Conservation (phyloP, 2,888 invertebrate genomes). For the Invenusta paracnida region DNA sequence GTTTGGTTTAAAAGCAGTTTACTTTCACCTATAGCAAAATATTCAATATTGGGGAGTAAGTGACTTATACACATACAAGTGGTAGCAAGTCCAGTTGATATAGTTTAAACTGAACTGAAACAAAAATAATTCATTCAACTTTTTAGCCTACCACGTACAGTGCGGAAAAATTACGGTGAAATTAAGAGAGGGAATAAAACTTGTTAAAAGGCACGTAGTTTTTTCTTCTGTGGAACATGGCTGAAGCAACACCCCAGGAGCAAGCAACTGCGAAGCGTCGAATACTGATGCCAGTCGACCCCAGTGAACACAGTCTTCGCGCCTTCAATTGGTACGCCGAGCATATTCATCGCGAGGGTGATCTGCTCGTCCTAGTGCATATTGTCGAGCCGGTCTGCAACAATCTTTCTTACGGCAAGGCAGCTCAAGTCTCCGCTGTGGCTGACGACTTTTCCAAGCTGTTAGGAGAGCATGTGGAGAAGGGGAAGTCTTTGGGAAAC, state of each 20-base stretch:
- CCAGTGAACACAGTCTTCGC: conserved; percentile 27
- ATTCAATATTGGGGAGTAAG: too few species aligned
- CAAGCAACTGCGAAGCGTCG: background rate
- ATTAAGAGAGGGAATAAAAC: background rate
- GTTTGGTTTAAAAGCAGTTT: too few species aligned
- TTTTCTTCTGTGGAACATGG: too few species aligned
- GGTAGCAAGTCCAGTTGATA: background rate
- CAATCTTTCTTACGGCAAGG: conserved; percentile 28
- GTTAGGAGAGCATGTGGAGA: conserved; percentile 30
- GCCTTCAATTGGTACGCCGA: conserved; percentile 36
- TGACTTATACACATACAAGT: too few species aligned
- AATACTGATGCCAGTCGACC: conserved; percentile 37
- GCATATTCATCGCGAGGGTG: conserved; percentile 14
- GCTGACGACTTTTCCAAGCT: conserved; percentile 31
- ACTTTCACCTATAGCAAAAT: too few species aligned
- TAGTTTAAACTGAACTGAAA: background rate
- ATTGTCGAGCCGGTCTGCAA: conserved; percentile 28
- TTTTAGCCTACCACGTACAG: background rate
- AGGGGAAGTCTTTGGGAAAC: conserved; percentile 31
- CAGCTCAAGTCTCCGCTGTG: conserved; percentile 14
- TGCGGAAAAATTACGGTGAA: background rate
- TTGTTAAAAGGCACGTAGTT: background rate
- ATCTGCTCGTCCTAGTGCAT: conserved; percentile 33
- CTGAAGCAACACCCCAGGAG: conserved; percentile 20
- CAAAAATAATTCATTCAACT: too few species aligned